Evolutionary conservation across 2,888 invertebrate genomes (phyloP).

Genomic region (Hesperia comma): DNA sequence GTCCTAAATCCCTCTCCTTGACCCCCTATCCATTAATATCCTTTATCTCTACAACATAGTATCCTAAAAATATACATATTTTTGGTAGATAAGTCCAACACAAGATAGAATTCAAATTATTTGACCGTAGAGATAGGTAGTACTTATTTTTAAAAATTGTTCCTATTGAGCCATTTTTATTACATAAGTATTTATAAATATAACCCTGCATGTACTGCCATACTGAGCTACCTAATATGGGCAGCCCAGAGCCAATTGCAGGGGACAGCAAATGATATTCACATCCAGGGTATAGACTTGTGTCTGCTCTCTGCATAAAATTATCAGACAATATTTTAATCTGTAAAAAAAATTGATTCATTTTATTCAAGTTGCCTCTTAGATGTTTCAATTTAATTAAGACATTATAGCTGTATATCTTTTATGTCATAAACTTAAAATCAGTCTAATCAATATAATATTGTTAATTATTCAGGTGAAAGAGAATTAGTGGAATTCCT

Average conservation of each 20-base stretch:
- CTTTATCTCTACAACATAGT: background rate
- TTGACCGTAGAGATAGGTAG: no score
- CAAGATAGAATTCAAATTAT: no score
- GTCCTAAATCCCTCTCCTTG: constrained; percentile 51
- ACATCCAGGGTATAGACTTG: constrained; percentile 40
- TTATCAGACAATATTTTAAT: constrained; percentile 15
- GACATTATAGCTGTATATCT: no score
- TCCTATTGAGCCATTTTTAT: no score
- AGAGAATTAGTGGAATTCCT: constrained; percentile 95
- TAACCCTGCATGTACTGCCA: constrained; percentile 13
- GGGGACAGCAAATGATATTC: constrained; percentile 49
- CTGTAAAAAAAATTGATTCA: no score
- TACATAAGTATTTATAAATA: background rate
- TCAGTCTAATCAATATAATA: background rate
- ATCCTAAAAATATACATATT: no score
- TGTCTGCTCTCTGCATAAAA: constrained; percentile 42
- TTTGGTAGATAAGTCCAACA: no score
- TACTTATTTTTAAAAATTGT: no score
- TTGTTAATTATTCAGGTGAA: constrained; percentile 85
- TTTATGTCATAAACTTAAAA: no score
- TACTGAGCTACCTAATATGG: constrained; percentile 20
- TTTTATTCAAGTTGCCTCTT: no score
- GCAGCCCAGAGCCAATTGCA: constrained; percentile 44
- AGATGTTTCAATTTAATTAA: no score
- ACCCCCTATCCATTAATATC: background rate